Percentiles rank a stretch among this genome's conserved stretches.
Evolutionary conservation across 2,113 vertebrate species (phyloP).

Genomic region (Neogale vison): DNA sequence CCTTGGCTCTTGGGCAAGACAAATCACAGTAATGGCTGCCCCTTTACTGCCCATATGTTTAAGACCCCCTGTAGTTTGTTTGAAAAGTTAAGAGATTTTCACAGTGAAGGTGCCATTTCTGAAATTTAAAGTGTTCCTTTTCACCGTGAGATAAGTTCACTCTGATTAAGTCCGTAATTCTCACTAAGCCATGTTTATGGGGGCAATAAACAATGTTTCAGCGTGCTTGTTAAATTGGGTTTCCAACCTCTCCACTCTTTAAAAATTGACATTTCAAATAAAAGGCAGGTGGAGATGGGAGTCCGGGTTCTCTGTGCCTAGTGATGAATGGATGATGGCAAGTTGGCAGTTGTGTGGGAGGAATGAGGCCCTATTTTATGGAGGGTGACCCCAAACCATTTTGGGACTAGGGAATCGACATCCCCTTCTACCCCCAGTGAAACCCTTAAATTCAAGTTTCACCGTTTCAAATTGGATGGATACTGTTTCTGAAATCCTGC

Average conservation of each 20-base stretch:
- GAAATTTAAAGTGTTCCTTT: constrained; percentile 88
- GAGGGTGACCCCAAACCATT: constrained; percentile 57
- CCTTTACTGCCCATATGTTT: constrained; percentile 86
- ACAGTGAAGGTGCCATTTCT: constrained; percentile 87
- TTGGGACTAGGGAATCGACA: constrained; percentile 48
- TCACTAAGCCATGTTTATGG: constrained; percentile 90
- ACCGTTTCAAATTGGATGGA: constrained; percentile 42
- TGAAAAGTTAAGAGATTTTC: constrained; percentile 89
- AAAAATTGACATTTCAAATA: constrained; percentile 88
- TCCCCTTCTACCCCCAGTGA: constrained; percentile 50
- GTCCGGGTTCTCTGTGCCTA: constrained; percentile 73
- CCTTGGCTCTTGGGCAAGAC: constrained; percentile 74
- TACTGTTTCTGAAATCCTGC: constrained; percentile 33
- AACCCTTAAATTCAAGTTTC: constrained; percentile 41
- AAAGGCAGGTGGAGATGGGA: constrained; percentile 87
- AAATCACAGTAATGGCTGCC: constrained; percentile 71
- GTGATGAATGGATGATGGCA: constrained; percentile 82
- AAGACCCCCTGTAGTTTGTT: constrained; percentile 88
- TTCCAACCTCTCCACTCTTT: constrained; percentile 87
- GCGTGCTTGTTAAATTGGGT: constrained; percentile 88
- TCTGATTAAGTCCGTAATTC: constrained; percentile 90
- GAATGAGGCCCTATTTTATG: constrained; percentile 69
- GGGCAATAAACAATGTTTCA: constrained; percentile 89
- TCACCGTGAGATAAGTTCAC: constrained; percentile 87
- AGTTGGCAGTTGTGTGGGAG: constrained; percentile 71